These are phyloP conservation scores for Bilobella aurantiaca DNA, from an alignment of 1,140 invertebrate genomes.

Conservation along the genomic window DNA sequence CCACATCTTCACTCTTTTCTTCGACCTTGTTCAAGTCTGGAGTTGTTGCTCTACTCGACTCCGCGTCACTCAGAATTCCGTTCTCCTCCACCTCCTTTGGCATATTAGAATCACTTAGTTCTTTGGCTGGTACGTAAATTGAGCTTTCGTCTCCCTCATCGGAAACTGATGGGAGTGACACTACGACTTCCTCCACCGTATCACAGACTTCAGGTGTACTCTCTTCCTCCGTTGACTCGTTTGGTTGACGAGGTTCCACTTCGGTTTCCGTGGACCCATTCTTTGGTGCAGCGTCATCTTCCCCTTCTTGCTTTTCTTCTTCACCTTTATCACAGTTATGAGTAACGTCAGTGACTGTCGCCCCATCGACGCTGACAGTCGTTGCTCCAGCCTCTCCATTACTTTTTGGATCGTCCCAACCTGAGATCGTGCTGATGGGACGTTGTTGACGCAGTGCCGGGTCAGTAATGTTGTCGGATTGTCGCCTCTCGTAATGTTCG, in stretches of 20 bases:
- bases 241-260: neutral
- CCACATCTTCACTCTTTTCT: slow-evolving; percentile 15
- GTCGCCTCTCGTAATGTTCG: slow-evolving; percentile 85
- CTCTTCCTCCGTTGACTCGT: neutral
- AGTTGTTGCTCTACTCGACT: neutral
- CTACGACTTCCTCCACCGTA: slow-evolving; percentile 16
- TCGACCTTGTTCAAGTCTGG: neutral
- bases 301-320: neutral
- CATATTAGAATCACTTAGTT: slow-evolving; percentile 16
- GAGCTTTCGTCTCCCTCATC: slow-evolving; percentile 23
- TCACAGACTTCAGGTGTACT: slow-evolving; percentile 21
- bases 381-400: too few species aligned
- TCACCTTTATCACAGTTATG: slow-evolving; percentile 5
- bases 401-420: slow-evolving; percentile 65
- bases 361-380: too few species aligned
- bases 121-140: slow-evolving; percentile 16
- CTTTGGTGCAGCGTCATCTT: neutral
- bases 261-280: too few species aligned
- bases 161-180: too few species aligned
- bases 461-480: slow-evolving; percentile 88
- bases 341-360: slow-evolving; percentile 49
- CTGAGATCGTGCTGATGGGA: slow-evolving; percentile 91
- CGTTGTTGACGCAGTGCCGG: slow-evolving; percentile 78
- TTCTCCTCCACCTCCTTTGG: slow-evolving; percentile 20
- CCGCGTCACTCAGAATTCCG: neutral